Base-by-base conservation (phyloP, 2,888 invertebrate genomes). In the Plemyria rubiginata region DNA sequence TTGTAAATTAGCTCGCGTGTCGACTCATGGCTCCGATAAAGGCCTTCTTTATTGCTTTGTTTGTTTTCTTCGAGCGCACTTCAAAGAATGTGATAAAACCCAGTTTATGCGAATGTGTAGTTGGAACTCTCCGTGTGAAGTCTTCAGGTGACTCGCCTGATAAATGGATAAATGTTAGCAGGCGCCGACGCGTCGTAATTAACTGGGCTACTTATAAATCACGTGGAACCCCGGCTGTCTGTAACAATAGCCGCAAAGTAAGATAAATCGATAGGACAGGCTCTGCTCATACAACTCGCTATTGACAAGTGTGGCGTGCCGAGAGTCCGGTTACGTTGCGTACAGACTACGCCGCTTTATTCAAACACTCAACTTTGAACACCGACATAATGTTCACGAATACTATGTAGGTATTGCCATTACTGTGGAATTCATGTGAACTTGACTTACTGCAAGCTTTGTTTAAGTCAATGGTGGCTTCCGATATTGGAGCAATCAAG, bases 1-100 rank as follows among this genome's bases (percentile, higher is more conserved):
- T 92, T 90, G 92, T 92, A 92, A 92, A 92, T 92, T 92, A 92
- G 92, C 90, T 92, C 87, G 92, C 92, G 92, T 92, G 92, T 92
- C 92, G 92, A 92, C 92, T 92, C 89, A 85, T 86, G 87, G 87
- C 88, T 87, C 87, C 84, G 91, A 92, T 91, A 91, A 92, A 92
- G 88, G 87, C 87, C 85, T 90, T 87, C 92, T 92, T 92, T 92
- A 92, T 92, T 91, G 86, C 90, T 90, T 86, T 91, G 92, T 92
- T 92, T 92, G 91, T 91, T 92, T 92, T 90, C 92, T 90, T 85
- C 82, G 86, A 80, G 86, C 85, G 85, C 86, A 90, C 92, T 91
- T 92, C 92, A 92, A 92, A 92, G 92, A 85, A 81, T 78, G 86
- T 90, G 90, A 92, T 92, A 92, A 90, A 88, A 82, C 86, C 81